These are phyloP conservation scores for Hormiphora californensis DNA, from an alignment of 37 sponge, comb jelly and placozoan species.

Conservation along the genomic window DNA sequence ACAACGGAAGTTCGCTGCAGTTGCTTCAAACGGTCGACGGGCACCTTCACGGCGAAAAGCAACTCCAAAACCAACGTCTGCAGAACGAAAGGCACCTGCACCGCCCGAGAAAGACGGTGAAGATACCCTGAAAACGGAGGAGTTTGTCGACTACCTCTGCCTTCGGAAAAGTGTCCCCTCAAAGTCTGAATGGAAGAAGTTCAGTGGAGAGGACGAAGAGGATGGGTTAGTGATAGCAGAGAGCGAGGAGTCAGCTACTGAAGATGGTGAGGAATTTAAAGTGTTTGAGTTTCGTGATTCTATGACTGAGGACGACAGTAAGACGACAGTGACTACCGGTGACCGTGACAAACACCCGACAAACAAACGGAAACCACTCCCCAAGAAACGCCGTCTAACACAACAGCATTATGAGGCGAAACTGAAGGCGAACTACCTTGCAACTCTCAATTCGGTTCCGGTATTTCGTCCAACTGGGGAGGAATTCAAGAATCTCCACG, in stretches of 20 bases:
- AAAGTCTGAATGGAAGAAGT: neutral
- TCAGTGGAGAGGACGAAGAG: neutral
- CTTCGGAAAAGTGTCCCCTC: neutral
- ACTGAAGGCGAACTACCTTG: neutral
- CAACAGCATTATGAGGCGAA: neutral
- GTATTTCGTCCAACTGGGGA: slow-evolving; percentile 13
- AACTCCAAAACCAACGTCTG: neutral
- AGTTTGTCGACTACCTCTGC: slow-evolving; percentile 44
- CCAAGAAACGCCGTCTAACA: slow-evolving; percentile 2
- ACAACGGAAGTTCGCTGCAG: slow-evolving; percentile 2
- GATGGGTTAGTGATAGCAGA: slow-evolving; percentile 3
- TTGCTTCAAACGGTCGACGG: neutral
- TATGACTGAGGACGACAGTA: neutral
- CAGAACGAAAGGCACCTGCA: neutral
- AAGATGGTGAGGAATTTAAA: slow-evolving; percentile 32
- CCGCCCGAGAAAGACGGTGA: neutral
- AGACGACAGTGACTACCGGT: neutral
- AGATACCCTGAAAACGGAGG: neutral
- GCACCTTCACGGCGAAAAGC: neutral
- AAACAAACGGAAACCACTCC: neutral
- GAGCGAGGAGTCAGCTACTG: neutral
- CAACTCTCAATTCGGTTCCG: neutral
- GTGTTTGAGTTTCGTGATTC: slow-evolving; percentile 8
- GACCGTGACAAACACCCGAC: neutral
- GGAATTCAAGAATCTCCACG: slow-evolving; percentile 39